A percentile compares a stretch with the other conserved stretches of the same genome.
phyloP scores from a whole-genome alignment of 2,797 vertebrate genomes.

The Psittacula derbiana region DNA sequence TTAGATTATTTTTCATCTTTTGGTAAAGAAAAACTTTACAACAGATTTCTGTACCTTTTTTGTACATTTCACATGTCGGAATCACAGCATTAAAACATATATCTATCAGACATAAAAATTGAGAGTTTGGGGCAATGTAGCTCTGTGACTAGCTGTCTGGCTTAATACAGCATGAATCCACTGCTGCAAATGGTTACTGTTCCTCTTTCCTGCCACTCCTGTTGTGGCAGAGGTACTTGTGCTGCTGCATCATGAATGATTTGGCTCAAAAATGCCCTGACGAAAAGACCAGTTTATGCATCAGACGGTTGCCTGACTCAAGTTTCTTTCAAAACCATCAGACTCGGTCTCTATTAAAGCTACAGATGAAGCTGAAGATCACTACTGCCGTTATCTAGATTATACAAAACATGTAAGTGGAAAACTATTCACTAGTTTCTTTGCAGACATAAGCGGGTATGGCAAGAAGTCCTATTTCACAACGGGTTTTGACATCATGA shows the following conservation, averaged over 20 bases:
- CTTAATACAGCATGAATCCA: not conserved
- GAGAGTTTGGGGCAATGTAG: not conserved
- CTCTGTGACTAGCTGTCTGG: not conserved
- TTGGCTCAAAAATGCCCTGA: not conserved
- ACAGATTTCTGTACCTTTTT: not conserved
- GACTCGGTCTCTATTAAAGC: not conserved
- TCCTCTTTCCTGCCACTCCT: not conserved
- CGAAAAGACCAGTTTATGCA: not conserved
- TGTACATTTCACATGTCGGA: not conserved
- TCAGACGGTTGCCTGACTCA: not conserved
- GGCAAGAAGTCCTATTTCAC: not conserved
- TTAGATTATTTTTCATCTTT: not conserved
- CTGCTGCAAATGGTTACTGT: not conserved
- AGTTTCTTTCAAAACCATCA: not conserved
- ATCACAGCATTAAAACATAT: not conserved
- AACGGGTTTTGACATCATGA: fast-evolving
- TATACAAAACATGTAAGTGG: not conserved
- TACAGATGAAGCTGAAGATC: not conserved
- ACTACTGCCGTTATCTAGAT: not conserved
- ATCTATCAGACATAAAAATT: not conserved
- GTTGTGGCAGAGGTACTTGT: not conserved
- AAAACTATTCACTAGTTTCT: not conserved
- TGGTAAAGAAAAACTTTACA: not conserved
- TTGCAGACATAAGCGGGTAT: not conserved
- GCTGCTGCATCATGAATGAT: fast-evolving